phyloP scores from a whole-genome alignment of 2,888 invertebrate genomes.

The Mimachlamys varia region DNA sequence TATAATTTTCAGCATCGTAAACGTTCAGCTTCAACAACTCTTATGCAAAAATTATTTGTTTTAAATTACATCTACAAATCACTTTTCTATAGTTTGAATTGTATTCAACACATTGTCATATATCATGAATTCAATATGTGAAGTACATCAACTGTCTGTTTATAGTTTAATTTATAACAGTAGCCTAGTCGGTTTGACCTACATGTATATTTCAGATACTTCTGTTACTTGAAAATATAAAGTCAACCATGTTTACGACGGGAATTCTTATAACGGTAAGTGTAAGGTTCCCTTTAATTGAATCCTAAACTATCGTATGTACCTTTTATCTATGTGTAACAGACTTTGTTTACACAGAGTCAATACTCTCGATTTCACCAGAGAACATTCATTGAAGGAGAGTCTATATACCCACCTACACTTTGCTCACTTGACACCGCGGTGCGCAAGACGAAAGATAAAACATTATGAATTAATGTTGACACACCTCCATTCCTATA shows the following conservation, averaged over 20 bases:
- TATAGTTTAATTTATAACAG: not conserved
- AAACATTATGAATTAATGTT: not conserved
- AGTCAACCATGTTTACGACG: constrained; percentile 1
- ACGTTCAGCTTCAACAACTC: too few species aligned
- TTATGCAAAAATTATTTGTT: too few species aligned
- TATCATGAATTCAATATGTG: not conserved
- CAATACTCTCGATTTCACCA: not conserved
- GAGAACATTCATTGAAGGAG: not conserved
- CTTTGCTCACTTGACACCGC: not conserved
- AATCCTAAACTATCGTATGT: not conserved
- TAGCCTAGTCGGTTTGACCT: not conserved
- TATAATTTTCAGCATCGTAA: too few species aligned
- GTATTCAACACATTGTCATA: not conserved
- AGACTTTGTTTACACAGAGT: not conserved
- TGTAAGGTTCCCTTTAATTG: not conserved
- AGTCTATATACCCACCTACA: not conserved
- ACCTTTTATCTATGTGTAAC: not conserved
- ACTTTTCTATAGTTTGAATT: not conserved
- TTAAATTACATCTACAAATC: not conserved
- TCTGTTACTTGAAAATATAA: not conserved
- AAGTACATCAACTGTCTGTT: not conserved
- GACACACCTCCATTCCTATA: not conserved
- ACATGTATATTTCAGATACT: not conserved
- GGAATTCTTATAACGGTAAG: not conserved
- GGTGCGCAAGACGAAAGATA: not conserved